phyloP scores from a whole-genome alignment of 2,888 invertebrate genomes.

The Ophioninae sp. region DNA sequence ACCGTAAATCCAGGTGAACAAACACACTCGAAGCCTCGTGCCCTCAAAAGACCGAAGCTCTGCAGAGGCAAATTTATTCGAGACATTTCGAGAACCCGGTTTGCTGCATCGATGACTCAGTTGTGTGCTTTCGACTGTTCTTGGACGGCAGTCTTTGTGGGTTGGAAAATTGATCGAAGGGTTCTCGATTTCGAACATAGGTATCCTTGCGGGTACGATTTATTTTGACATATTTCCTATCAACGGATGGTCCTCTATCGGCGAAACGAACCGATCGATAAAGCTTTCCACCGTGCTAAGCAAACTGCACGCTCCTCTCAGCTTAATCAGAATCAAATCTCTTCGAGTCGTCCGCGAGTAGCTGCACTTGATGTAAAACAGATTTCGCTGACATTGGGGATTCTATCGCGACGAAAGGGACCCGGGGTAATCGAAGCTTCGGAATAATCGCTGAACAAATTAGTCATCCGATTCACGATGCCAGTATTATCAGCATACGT shows the following conservation, averaged over 20 bases:
- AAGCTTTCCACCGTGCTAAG: not conserved
- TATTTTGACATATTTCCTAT: conserved; percentile 21
- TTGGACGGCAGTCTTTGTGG: conserved; percentile 43
- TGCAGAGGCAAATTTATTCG: conserved; percentile 48
- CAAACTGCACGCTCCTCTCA: not conserved
- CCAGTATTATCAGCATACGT: not conserved
- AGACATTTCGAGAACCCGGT: conserved; percentile 23
- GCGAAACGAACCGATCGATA: not conserved
- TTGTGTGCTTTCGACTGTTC: conserved; percentile 39
- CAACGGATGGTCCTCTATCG: not conserved
- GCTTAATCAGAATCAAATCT: not conserved
- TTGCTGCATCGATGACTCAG: conserved; percentile 31
- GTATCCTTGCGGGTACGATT: conserved; percentile 9
- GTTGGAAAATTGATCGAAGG: conserved; percentile 6
- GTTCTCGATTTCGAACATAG: not conserved
- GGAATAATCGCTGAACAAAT: not conserved
- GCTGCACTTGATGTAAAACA: not conserved
- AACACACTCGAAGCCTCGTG: conserved; percentile 31
- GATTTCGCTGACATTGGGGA: not conserved
- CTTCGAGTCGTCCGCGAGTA: not conserved
- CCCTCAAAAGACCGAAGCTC: conserved; percentile 9
- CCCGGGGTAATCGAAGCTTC: not conserved
- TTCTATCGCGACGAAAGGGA: not conserved
- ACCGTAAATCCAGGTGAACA: conserved; percentile 64
- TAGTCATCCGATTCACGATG: not conserved